Conservation (phyloP, 1,140 invertebrate genomes). For the Drosophila sproati region DNA sequence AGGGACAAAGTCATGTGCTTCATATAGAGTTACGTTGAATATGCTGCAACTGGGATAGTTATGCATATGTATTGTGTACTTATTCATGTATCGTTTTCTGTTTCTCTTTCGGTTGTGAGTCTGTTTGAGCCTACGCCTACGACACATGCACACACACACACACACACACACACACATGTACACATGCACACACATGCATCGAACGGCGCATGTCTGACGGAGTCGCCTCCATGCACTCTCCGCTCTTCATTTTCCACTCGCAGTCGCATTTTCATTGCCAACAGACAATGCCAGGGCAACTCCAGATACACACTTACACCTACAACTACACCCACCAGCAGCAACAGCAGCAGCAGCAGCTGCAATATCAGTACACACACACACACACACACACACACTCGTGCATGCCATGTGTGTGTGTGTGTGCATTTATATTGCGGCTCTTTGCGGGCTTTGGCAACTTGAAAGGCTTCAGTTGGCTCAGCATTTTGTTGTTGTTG, state of each 20-base stretch:
- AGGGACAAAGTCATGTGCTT: no score
- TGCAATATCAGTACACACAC: conserved; percentile 9
- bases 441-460: conserved; percentile 25
- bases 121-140: conserved; percentile 28
- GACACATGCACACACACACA: conserved; percentile 9
- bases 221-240: not conserved
- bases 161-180: not conserved
- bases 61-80: not conserved
- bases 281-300: conserved; percentile 80
- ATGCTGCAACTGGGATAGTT: not conserved
- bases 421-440: conserved; percentile 15
- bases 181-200: conserved; percentile 15
- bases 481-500: conserved; percentile 20
- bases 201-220: conserved; percentile 64
- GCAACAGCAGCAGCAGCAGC: conserved; percentile 12
- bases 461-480: conserved; percentile 32
- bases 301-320: conserved; percentile 37
- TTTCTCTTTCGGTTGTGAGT: conserved; percentile 1
- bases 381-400: conserved; percentile 24
- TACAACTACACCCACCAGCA: conserved; percentile 31
- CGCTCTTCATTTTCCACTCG: not conserved
- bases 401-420: conserved; percentile 8
- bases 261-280: conserved; percentile 78
- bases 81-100: not conserved
- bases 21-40: not conserved